Percentiles rank a stretch among this genome's conserved stretches.
Evolutionary conservation across 2,113 vertebrate species (phyloP).

Genomic region (Pedetes capensis): DNA sequence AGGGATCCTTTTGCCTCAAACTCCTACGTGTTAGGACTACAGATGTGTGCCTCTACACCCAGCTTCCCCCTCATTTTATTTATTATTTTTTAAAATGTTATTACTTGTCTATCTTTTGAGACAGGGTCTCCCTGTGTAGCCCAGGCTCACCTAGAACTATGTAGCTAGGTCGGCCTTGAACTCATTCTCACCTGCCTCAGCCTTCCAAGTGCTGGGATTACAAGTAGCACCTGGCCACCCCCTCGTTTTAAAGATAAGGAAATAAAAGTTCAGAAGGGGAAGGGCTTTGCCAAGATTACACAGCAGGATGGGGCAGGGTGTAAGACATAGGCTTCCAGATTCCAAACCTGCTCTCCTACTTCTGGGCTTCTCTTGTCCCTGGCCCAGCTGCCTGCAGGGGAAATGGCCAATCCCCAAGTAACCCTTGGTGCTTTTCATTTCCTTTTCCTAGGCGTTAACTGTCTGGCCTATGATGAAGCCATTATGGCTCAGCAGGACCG

Average conservation of each 20-base stretch:
- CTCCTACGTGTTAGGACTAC: neutral
- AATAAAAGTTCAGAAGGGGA: neutral
- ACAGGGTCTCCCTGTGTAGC: neutral
- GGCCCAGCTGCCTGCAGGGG: neutral
- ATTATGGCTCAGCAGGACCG: constrained; percentile 96
- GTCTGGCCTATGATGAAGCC: constrained; percentile 93
- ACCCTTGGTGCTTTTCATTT: neutral
- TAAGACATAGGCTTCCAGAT: neutral
- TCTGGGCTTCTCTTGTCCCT: neutral
- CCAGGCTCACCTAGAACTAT: too few relatives aligned
- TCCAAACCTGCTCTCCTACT: neutral
- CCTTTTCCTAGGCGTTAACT: constrained; percentile 88
- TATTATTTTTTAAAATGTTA: too few relatives aligned
- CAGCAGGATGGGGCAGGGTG: neutral
- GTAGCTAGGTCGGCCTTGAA: too few relatives aligned
- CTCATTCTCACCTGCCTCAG: neutral
- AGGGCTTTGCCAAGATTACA: neutral
- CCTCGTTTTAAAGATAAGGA: neutral
- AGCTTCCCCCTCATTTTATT: too few relatives aligned
- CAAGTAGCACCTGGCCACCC: too few relatives aligned
- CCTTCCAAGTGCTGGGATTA: too few relatives aligned
- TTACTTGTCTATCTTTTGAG: neutral
- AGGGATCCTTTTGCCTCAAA: neutral
- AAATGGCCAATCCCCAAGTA: neutral
- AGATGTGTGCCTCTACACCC: neutral